Evolutionary conservation across 2,113 vertebrate species (phyloP).

Genomic region (Mesocricetus auratus): DNA sequence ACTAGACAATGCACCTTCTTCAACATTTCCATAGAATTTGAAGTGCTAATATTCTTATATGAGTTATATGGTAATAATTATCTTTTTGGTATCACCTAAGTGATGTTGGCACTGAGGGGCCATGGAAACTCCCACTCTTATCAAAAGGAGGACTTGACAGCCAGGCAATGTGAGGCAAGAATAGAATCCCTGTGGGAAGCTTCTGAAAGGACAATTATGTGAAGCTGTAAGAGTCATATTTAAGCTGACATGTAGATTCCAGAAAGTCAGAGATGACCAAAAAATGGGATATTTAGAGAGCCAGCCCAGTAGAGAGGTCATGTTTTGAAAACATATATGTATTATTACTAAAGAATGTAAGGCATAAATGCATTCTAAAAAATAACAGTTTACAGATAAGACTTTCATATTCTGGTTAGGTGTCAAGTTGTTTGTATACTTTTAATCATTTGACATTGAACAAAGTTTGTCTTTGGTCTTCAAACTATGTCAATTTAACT

Average conservation of each 20-base stretch:
- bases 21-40: background rate
- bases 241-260: background rate
- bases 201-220: background rate
- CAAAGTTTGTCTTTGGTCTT: slow-evolving; percentile 18
- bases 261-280: background rate
- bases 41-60: background rate
- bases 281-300: background rate
- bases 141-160: background rate
- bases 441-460: background rate
- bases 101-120: background rate
- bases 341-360: slow-evolving; percentile 13
- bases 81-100: background rate
- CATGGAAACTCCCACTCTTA: background rate
- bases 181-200: background rate
- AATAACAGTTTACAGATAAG: background rate
- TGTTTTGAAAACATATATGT: slow-evolving; percentile 36
- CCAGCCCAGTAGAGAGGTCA: background rate
- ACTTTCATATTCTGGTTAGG: slow-evolving; percentile 27
- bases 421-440: slow-evolving; percentile 4
- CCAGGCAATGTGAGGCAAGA: background rate
- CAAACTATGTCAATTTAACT: slow-evolving; percentile 38
- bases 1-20: background rate
- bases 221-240: background rate
- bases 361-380: slow-evolving; percentile 38
- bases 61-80: slow-evolving; percentile 38